Evolutionary conservation across 2,113 vertebrate species (phyloP).

Genomic region (Cochlearius cochlearius): DNA sequence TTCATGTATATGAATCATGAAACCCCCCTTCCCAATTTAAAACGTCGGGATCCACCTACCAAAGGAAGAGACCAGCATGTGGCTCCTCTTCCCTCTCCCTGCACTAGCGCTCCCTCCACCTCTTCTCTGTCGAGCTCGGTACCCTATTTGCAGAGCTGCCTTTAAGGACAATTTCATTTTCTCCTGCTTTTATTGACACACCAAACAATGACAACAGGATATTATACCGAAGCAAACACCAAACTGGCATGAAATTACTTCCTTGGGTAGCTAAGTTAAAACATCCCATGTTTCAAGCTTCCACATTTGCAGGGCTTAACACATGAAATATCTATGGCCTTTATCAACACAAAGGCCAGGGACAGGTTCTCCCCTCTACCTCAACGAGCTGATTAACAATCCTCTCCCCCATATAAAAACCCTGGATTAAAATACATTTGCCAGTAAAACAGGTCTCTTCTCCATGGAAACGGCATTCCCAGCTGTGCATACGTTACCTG

Average conservation of each 20-base stretch:
- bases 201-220: neutral
- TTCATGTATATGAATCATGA: neutral
- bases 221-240: neutral
- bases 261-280: neutral
- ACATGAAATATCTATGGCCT: accelerated
- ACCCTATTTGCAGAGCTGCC: neutral
- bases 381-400: neutral
- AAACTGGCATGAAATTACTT: neutral
- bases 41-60: neutral
- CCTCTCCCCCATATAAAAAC: neutral
- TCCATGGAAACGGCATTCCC: neutral
- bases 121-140: neutral
- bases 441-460: neutral
- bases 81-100: neutral
- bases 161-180: neutral
- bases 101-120: neutral
- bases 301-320: neutral
- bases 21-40: neutral
- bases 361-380: neutral
- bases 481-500: constrained; percentile 79
- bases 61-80: neutral
- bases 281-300: neutral
- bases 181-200: neutral
- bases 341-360: neutral
- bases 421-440: neutral